These are phyloP conservation scores for Hyperoodon ampullatus DNA, from an alignment of 2,113 vertebrate genomes.

Conservation along the genomic window DNA sequence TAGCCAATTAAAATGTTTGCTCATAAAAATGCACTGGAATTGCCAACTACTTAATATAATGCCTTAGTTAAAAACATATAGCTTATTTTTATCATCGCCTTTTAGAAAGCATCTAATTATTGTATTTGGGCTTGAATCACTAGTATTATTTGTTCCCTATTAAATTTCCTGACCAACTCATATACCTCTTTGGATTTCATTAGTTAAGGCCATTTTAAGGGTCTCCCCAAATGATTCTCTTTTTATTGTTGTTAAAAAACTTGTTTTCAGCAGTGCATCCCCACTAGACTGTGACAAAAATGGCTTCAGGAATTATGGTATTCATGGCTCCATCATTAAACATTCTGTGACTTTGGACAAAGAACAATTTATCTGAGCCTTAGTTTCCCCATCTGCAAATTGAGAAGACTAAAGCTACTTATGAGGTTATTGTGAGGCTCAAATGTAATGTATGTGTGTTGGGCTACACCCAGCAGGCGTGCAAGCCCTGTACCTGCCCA, in stretches of 20 bases:
- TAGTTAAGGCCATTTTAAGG: constrained; percentile 3
- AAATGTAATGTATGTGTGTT: neutral
- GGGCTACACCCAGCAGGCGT: neutral
- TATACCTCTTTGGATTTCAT: neutral
- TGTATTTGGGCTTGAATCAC: neutral
- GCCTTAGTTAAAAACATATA: neutral
- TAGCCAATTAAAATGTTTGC: neutral
- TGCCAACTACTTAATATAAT: neutral
- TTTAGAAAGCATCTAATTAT: neutral
- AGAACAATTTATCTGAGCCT: neutral
- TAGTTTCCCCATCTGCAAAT: neutral
- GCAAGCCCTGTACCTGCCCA: neutral
- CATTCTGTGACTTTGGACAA: neutral
- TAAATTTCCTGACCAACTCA: neutral
- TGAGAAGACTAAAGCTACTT: neutral
- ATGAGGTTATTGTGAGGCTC: neutral
- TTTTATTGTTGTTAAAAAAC: neutral
- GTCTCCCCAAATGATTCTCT: neutral
- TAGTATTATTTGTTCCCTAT: neutral
- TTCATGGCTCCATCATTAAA: neutral
- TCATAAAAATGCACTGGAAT: neutral
- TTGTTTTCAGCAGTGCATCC: neutral
- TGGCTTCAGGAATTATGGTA: neutral
- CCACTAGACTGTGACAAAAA: neutral
- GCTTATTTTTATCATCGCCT: neutral